Evolutionary conservation across 2,888 invertebrate species (phyloP), one percentile per base, ranked within the genome.

Genomic region (Leuctra nigra): DNA sequence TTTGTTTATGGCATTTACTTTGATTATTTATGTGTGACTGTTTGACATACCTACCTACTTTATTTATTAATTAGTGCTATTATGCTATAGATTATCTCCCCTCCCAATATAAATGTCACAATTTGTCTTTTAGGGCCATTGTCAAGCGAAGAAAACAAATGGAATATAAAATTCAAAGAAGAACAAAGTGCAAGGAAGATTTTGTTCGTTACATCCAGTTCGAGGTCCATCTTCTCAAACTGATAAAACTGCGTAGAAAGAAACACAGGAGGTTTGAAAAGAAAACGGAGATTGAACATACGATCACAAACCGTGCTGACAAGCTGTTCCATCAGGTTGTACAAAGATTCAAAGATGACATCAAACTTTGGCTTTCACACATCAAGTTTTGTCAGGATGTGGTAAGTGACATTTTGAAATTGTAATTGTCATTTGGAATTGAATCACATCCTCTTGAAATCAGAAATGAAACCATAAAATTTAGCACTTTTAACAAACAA

Each of bases 331-430:
- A 82, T 67, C 83, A 82, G 63, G 82, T 83, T 18, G 75, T 86
- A 55, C 75, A 75, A 29, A 76, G 81, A 61, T 91, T 85, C 67
- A 81, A 85, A 64, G 78, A 83, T 66, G 87, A 91, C 67, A 72
- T 85, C 36, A 78, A 83, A 62, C 75, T 91, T 56, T 90, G 87
- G 82, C 76, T 87, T 65, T 83, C 85, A 41, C 87, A 86, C 66
- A 83, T 92, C 54, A 85, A 86, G 65, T 92, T 91, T 69, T 86
- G 86, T 65, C 84, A 81, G 64, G 78, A 81, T 68, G 81, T 83
- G 67, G 79, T 78, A 69, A 70, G 73, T 70, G 11, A 6, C 22
- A n/a, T n/a, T n/a, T n/a, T n/a, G n/a, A n/a, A n/a, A n/a, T n/a
- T n/a, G n/a, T n/a, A n/a, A n/a, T n/a, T n/a, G n/a, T n/a, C n/a